phyloP scores from a whole-genome alignment of 2,888 invertebrate genomes.

The Agrilus cyanescens region DNA sequence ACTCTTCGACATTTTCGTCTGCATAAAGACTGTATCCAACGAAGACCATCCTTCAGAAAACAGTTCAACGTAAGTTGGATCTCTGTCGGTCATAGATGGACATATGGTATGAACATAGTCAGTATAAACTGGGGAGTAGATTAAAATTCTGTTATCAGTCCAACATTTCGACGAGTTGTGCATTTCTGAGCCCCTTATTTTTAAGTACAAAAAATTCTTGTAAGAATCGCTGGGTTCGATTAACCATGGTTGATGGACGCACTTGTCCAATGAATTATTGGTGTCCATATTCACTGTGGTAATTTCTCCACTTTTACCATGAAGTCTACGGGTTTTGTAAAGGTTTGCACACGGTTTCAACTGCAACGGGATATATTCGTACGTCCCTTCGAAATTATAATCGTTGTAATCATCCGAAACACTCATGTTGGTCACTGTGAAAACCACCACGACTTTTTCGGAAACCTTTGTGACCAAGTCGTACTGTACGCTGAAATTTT shows the following conservation, averaged over 20 bases:
- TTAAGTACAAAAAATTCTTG: constrained; percentile 59
- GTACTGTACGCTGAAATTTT: constrained; percentile 53
- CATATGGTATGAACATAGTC: constrained; percentile 53
- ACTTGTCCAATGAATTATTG: constrained; percentile 40
- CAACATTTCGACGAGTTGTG: constrained; percentile 43
- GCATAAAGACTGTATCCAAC: constrained; percentile 37
- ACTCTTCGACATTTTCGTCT: constrained; percentile 43
- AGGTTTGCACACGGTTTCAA: constrained; percentile 51
- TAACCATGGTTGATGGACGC: constrained; percentile 66
- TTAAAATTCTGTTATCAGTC: constrained; percentile 58
- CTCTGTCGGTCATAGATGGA: constrained; percentile 39
- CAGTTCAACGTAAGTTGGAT: constrained; percentile 45
- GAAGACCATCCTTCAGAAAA: constrained; percentile 52
- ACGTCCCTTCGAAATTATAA: constrained; percentile 66
- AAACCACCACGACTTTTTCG: constrained; percentile 58
- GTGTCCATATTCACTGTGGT: constrained; percentile 50
- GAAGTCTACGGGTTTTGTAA: constrained; percentile 52
- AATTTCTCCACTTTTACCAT: constrained; percentile 64
- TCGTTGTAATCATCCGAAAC: constrained; percentile 69
- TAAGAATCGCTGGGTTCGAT: constrained; percentile 62
- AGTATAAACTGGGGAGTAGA: constrained; percentile 59
- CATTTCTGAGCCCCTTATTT: constrained; percentile 46
- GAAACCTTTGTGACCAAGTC: constrained; percentile 57
- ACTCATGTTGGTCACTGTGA: constrained; percentile 66
- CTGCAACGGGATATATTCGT: constrained; percentile 50